Percentiles rank a stretch among this genome's conserved stretches.
phyloP scores from a whole-genome alignment of 2,888 invertebrate genomes.

The Euclidia mi region DNA sequence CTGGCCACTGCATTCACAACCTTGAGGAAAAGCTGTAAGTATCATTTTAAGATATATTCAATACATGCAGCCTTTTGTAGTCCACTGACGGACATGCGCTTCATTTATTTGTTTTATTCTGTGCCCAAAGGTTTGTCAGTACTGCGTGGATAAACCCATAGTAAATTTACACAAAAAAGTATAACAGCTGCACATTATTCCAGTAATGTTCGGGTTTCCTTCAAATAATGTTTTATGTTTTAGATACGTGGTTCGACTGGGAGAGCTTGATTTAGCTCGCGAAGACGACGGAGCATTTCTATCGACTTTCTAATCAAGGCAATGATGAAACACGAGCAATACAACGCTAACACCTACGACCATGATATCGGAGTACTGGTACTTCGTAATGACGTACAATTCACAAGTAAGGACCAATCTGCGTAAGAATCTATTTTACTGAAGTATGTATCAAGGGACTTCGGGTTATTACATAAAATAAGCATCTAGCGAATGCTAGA shows the following conservation, averaged over 20 bases:
- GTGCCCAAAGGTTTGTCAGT: too few species aligned
- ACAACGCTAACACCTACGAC: background rate
- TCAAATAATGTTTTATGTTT: too few species aligned
- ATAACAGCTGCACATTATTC: too few species aligned
- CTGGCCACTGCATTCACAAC: conserved; percentile 93
- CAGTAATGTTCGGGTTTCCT: too few species aligned
- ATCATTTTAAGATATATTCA: background rate
- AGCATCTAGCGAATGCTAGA: too few species aligned
- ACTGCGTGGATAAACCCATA: too few species aligned
- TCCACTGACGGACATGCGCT: too few species aligned
- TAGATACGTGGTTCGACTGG: background rate
- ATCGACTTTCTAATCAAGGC: background rate
- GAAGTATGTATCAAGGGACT: too few species aligned
- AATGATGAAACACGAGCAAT: background rate
- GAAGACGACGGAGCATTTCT: background rate
- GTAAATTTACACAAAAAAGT: too few species aligned
- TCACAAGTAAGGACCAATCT: background rate
- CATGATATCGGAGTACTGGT: background rate
- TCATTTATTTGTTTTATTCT: too few species aligned
- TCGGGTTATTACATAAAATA: too few species aligned
- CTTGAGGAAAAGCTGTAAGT: conserved; percentile 90
- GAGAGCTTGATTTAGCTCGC: background rate
- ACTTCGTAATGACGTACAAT: background rate
- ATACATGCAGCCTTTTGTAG: too few species aligned
- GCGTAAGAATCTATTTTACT: background rate